Evolutionary conservation across 1,140 invertebrate species (phyloP), one percentile per base, ranked within the genome.

Genomic region (Tenebrio molitor): DNA sequence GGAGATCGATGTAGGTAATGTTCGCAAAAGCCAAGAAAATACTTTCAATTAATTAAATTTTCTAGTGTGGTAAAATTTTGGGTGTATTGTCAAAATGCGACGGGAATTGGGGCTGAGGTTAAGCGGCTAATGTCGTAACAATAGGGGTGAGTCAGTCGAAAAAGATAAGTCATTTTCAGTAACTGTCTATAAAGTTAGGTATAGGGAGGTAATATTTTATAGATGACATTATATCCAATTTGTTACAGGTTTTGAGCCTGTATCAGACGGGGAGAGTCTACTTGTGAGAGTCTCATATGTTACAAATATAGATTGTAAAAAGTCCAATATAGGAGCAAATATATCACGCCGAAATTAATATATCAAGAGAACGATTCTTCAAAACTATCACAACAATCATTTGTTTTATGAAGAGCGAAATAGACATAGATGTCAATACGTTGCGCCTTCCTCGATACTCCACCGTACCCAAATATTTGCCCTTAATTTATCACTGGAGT

Each of bases 191-290:
- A 76, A 76, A 74, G 71, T 72, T 64, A 62, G 42, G 71, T 74
- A 76, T 74, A 69, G 71, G 71, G 69, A 25, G 36, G 75, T 67
- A 76, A 76, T 76, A 76, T 74, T 74, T 76, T 68, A 76, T 3
- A 64, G 72, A 74, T 76, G 75, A 76, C 75, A 76, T 65, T 70
- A 46, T 16, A 69, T 53, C 67, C 69, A 76, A 76, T 76, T 76
- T 76, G 74, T 76, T 73, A 76, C 71, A 72, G 67, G 68, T 71
- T 75, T 69, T 44, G 50, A 69, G 71, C 50, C 36, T 72, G 71
- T 76, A 73, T 44, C 64, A 73, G 39, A 64, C 69, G 50, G 33
- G 71, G 66, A 76, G 73, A 21, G 50, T 73, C 69, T 71, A 68
- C 36, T 68, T 42, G 41, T 46, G 41, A 41, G 21, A 68, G 71